Conservation (phyloP, 2,888 invertebrate species). For the Megastigmus dorsalis region DNA sequence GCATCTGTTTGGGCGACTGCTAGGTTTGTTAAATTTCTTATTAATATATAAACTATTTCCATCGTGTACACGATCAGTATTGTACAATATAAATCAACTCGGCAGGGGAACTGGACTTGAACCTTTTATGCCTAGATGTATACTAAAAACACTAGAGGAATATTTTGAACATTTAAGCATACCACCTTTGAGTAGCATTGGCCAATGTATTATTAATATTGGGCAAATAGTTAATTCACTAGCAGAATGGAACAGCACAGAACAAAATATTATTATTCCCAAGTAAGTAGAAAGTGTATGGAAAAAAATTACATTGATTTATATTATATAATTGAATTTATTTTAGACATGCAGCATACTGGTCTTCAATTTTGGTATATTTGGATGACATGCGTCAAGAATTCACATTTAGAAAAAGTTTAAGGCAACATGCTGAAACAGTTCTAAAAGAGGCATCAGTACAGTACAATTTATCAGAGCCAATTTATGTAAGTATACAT, state of each 20-base stretch:
- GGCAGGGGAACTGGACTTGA: constrained; percentile 68
- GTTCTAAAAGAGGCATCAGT: constrained; percentile 70
- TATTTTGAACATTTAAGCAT: constrained; percentile 77
- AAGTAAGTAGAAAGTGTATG: constrained; percentile 61
- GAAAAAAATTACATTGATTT: neutral
- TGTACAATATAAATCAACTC: constrained; percentile 20
- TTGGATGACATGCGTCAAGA: constrained; percentile 77
- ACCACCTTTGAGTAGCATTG: constrained; percentile 77
- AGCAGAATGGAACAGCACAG: constrained; percentile 77
- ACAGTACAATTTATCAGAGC: constrained; percentile 64
- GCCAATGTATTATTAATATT: constrained; percentile 76
- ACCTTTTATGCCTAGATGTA: constrained; percentile 72
- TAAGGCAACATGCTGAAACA: constrained; percentile 75
- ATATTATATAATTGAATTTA: neutral
- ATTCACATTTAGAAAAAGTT: constrained; percentile 76
- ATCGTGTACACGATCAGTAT: neutral
- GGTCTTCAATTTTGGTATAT: constrained; percentile 77
- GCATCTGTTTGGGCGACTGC: constrained; percentile 72
- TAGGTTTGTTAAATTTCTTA: constrained; percentile 57
- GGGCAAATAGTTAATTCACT: constrained; percentile 75
- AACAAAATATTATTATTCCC: constrained; percentile 78
- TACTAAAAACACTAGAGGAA: constrained; percentile 76
- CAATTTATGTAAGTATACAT: constrained; percentile 77
- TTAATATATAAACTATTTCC: neutral
- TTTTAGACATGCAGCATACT: constrained; percentile 75